A percentile compares a stretch with the other conserved stretches of the same genome.
These are phyloP conservation scores for Ectemnius continuus DNA, from an alignment of 2,888 invertebrate genomes.

Conservation along the genomic window DNA sequence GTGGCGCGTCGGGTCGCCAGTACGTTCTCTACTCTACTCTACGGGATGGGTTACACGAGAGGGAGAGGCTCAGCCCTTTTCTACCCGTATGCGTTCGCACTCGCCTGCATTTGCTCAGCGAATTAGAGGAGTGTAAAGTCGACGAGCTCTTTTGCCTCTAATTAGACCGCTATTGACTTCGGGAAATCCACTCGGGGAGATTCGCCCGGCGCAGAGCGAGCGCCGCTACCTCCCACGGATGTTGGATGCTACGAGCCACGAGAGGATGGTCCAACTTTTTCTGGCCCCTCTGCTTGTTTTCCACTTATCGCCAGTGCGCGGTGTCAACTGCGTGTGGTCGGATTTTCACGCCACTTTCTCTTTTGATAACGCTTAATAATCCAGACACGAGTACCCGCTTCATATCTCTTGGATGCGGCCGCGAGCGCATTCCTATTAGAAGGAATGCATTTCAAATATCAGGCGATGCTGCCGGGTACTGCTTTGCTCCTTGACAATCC, in stretches of 20 bases:
- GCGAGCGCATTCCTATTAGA: no score
- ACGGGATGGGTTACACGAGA: no score
- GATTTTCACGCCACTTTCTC: constrained; percentile 3
- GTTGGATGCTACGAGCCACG: no score
- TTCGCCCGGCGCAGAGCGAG: not conserved
- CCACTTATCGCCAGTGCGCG: not conserved
- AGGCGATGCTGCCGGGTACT: no score
- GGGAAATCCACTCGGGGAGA: not conserved
- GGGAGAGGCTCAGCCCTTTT: not conserved
- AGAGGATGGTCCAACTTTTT: not conserved
- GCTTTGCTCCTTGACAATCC: no score
- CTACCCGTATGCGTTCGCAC: not conserved
- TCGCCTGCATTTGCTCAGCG: constrained; percentile 14
- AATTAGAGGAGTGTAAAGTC: not conserved
- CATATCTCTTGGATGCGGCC: no score
- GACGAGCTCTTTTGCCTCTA: constrained; percentile 4
- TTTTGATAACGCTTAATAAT: not conserved
- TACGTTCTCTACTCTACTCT: no score
- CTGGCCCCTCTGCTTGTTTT: not conserved
- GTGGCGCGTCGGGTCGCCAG: no score
- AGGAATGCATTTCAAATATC: no score
- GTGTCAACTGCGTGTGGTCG: not conserved
- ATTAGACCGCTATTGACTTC: constrained; percentile 7
- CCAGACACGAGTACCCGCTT: not conserved
- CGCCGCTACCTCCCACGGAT: no score